Evolutionary conservation across 2,797 vertebrate species (phyloP).

Genomic region (Alfaro cultratus): DNA sequence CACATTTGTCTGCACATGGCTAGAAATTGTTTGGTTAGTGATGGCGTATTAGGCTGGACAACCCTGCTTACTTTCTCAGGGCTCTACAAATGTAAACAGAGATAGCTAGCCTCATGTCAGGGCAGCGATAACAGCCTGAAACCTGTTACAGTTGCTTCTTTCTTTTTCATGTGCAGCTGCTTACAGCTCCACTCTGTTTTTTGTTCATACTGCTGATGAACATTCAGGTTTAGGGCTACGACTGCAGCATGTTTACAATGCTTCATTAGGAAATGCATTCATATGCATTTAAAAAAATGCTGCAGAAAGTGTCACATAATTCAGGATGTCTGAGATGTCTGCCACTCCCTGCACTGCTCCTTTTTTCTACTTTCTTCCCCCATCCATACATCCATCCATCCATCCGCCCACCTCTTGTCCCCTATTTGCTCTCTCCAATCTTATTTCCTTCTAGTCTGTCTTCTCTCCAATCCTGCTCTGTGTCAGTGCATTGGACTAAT

Average conservation of each 20-base stretch:
- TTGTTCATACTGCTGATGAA: slow-evolving; percentile 26
- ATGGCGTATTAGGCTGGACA: slow-evolving; percentile 22
- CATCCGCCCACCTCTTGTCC: slow-evolving; percentile 55
- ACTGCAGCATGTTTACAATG: slow-evolving; percentile 19
- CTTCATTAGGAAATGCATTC: slow-evolving; percentile 15
- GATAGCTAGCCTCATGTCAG: slow-evolving; percentile 52
- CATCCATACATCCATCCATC: slow-evolving; percentile 5
- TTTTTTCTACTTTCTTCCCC: slow-evolving; percentile 40
- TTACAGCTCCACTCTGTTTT: slow-evolving; percentile 11
- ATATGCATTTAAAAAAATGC: not conserved
- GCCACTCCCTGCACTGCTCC: slow-evolving; percentile 56
- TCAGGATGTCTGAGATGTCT: slow-evolving; percentile 58
- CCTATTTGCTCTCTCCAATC: slow-evolving; percentile 45
- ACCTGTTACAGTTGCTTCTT: slow-evolving; percentile 32
- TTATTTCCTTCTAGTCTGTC: slow-evolving; percentile 72
- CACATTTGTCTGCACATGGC: slow-evolving; percentile 27
- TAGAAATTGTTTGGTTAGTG: slow-evolving; percentile 30
- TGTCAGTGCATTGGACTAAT: slow-evolving; percentile 76
- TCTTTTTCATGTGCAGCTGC: slow-evolving; percentile 18
- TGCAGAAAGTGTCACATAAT: slow-evolving; percentile 9
- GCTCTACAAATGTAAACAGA: slow-evolving; percentile 49
- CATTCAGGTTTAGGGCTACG: slow-evolving; percentile 22
- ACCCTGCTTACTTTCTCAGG: slow-evolving; percentile 52
- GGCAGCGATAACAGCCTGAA: slow-evolving; percentile 49
- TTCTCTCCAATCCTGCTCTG: slow-evolving; percentile 60